These are phyloP conservation scores for Conus canariensis DNA, from an alignment of 2,888 invertebrate genomes.

Conservation along the genomic window DNA sequence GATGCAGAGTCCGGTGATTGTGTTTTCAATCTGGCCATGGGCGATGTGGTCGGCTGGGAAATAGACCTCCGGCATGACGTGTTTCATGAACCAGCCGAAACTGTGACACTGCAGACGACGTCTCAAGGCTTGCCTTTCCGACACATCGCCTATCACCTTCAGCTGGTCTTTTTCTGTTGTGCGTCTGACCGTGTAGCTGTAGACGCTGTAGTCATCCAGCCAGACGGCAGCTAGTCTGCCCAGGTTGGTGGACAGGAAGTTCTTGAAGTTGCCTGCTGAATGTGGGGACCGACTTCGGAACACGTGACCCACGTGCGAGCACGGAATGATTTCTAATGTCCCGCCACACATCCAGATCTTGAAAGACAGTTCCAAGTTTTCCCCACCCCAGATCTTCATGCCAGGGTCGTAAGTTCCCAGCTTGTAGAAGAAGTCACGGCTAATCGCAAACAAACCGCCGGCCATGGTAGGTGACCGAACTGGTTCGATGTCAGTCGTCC, in stretches of 20 bases:
- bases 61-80: conserved; percentile 98
- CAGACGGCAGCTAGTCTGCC: conserved; percentile 19
- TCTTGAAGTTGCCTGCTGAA: background rate
- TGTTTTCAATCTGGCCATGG: conserved; percentile 84
- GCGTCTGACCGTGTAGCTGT: background rate
- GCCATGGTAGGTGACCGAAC: conserved; percentile 18
- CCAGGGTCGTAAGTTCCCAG: conserved; percentile 32
- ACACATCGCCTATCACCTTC: conserved; percentile 88
- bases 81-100: conserved; percentile 98
- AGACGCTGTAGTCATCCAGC: conserved; percentile 29
- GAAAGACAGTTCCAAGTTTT: conserved; percentile 22
- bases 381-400: conserved; percentile 22
- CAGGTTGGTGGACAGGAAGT: conserved; percentile 19
- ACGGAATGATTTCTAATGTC: background rate
- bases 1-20: background rate
- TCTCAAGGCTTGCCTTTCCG: conserved; percentile 87
- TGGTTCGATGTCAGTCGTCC: background rate
- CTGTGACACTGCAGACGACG: conserved; percentile 94
- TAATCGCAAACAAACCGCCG: background rate
- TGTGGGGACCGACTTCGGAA: background rate
- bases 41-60: conserved; percentile 98
- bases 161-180: background rate
- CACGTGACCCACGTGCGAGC: conserved; percentile 33
- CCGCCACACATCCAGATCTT: conserved; percentile 36
- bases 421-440: background rate